Conservation (phyloP, 2,888 invertebrate species). For the Agapostemon virescens region DNA sequence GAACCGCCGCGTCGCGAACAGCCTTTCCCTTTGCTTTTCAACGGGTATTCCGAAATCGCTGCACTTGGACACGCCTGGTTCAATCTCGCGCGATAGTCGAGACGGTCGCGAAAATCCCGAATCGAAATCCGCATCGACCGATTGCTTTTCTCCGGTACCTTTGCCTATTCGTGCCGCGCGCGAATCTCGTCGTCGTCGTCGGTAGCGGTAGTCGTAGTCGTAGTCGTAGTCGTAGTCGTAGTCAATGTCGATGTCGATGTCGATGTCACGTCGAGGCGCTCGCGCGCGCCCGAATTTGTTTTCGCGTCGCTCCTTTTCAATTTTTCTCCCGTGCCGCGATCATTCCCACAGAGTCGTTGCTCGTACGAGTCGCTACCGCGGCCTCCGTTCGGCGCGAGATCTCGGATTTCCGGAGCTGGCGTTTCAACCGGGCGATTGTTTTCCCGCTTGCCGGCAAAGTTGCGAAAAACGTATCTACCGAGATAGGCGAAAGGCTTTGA, state of each 20-base stretch:
- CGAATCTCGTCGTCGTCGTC: neutral
- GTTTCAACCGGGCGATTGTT: slow-evolving; percentile 4
- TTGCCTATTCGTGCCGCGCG: slow-evolving; percentile 7
- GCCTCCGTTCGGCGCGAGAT: slow-evolving; percentile 38
- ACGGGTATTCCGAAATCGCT: slow-evolving; percentile 58
- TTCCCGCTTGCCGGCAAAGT: neutral
- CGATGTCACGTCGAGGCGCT: neutral
- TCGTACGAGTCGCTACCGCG: slow-evolving; percentile 20
- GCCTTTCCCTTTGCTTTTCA: slow-evolving; percentile 58
- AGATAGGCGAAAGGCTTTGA: neutral
- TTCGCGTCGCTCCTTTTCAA: slow-evolving; percentile 23
- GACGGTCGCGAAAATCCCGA: slow-evolving; percentile 55
- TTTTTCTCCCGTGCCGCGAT: slow-evolving; percentile 29
- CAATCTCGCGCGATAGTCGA: slow-evolving; percentile 68
- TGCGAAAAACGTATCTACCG: neutral
- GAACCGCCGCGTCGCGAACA: slow-evolving; percentile 27
- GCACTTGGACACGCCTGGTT: slow-evolving; percentile 65
- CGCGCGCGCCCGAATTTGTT: neutral
- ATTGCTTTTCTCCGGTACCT: slow-evolving; percentile 67
- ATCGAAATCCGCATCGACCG: slow-evolving; percentile 65
- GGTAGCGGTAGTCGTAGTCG: too few species aligned
- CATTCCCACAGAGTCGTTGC: slow-evolving; percentile 28
- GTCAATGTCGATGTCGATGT: neutral
- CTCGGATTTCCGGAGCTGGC: slow-evolving; percentile 56
- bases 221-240: neutral